Evolutionary conservation across 2,797 vertebrate species (phyloP).

Genomic region (Simalia tracyae): DNA sequence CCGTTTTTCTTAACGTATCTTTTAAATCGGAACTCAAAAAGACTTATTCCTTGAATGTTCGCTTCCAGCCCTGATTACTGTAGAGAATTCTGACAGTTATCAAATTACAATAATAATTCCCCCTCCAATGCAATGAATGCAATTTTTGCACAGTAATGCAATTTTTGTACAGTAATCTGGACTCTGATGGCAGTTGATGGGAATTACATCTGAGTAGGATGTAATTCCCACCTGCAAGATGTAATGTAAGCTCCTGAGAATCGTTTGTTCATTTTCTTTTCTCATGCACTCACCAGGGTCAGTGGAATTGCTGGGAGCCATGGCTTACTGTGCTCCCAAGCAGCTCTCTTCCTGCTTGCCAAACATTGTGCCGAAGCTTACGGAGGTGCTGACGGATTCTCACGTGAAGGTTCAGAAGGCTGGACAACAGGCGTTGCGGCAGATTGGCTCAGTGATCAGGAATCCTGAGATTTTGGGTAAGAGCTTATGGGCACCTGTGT

Average conservation of each 20-base stretch:
- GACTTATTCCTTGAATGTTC: no score
- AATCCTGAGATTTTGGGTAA: slow-evolving; percentile 97
- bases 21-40: no score
- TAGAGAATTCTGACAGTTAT: no score
- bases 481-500: not conserved
- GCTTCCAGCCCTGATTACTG: no score
- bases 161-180: no score
- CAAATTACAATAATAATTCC: no score
- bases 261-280: not conserved
- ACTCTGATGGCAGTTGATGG: no score
- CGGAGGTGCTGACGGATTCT: slow-evolving; percentile 96
- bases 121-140: no score
- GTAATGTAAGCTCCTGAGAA: not conserved
- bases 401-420: slow-evolving; percentile 99
- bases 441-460: slow-evolving; percentile 96
- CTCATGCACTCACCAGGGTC: slow-evolving; percentile 78
- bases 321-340: slow-evolving; percentile 97
- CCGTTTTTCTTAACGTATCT: no score
- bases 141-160: no score
- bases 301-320: slow-evolving; percentile 94
- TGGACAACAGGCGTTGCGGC: slow-evolving; percentile 94
- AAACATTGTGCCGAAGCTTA: slow-evolving; percentile 97
- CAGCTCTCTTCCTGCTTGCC: slow-evolving; percentile 96
- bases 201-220: not conserved
- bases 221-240: no score